Evolutionary conservation across 2,797 vertebrate species (phyloP), one percentile per base, ranked within the genome.

Genomic region (Poecilia gillii): DNA sequence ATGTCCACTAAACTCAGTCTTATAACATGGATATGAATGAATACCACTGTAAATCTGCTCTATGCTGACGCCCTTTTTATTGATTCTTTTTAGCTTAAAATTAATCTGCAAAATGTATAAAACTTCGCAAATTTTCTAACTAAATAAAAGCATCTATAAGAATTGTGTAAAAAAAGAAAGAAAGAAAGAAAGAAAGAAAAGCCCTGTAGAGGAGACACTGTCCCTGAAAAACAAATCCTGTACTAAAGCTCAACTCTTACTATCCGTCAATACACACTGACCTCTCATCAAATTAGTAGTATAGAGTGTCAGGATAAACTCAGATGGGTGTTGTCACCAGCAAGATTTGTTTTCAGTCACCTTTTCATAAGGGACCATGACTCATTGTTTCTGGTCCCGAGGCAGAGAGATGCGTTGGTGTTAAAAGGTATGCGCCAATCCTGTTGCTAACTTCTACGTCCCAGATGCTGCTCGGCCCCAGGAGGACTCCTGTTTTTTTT

Each of bases 331-430:
- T 64, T 80, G 25, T 55, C 64, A 80, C 73, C n/a, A 73, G 72
- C 43, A 41, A 53, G 77, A 75, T 66, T 72, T 79, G 76, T 71
- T 59, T 16, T 6, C 28, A 39, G 7, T 53, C 64, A 84, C 49
- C 28, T 78, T 86, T 77, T 53, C 64, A 77, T 78, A 72, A 81
- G 74, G 76, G 82, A 79, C 72, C 66, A 70, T 91, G 86, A 91
- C 73, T 92, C 87, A 91, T 59, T 81, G 83, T 85, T 85, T 82
- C 85, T 59, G 77, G 81, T 28, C n/a, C 31, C 1, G 57, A 80
- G 78, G 73, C 81, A 71, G 39, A 49, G 64, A 88, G 84, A 87
- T 82, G 81, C 72, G 80, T 77, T 45, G 74, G 72, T 87, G 80
- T 57, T 45, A 71, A 85, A 74, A 75, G 86, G 87, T 75, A 84